Evolutionary conservation across 2,888 invertebrate genomes (phyloP), one percentile per base, ranked within the genome.

Genomic region (Oxyteleia sp.): DNA sequence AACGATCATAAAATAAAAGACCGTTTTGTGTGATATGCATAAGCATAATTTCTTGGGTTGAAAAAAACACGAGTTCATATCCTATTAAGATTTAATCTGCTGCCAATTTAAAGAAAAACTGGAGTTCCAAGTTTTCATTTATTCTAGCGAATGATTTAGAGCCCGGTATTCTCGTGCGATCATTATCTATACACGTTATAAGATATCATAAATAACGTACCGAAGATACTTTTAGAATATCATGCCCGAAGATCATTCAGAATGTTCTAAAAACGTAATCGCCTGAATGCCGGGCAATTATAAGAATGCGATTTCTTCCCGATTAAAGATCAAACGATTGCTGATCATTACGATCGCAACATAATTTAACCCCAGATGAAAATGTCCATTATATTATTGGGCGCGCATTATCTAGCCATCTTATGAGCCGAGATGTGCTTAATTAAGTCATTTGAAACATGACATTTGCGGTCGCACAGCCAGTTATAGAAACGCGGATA

Each of bases 41-140:
- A 29, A 71, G 72, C 45, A 61, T 61, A 71, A 72, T 59, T 72
- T 23, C 59, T 61, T 41, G 11, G 47, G 41, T 68, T n/a, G n/a
- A n/a, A n/a, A 38, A 74, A 81, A 81, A 81, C 10, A 43, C 68
- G 38, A 66, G 71, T 61, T 57, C 68, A 49, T 61, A 74, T 74
- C 68, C 74, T 81, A 82, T 82, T 82, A 82, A 82, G 82, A 82
- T 82, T 82, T 82, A 82, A 82, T 82, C 76, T 76, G 38, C 66
- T 72, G 76, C 76, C 82, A 82, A 82, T 82, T 76, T 64, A 32
- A 71, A 82, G 82, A 82, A 76, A 82, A 82, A 75, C 80, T 74
- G 53, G 74, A 66, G 71, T 63, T 53, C 59, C 69, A 20, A 51
- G 47, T 82, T 75, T 82, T 82, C 75, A 76, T 82, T 75, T 82